These are phyloP conservation scores for Eristalis tenax DNA, from an alignment of 2,888 invertebrate species.

Conservation along the genomic window DNA sequence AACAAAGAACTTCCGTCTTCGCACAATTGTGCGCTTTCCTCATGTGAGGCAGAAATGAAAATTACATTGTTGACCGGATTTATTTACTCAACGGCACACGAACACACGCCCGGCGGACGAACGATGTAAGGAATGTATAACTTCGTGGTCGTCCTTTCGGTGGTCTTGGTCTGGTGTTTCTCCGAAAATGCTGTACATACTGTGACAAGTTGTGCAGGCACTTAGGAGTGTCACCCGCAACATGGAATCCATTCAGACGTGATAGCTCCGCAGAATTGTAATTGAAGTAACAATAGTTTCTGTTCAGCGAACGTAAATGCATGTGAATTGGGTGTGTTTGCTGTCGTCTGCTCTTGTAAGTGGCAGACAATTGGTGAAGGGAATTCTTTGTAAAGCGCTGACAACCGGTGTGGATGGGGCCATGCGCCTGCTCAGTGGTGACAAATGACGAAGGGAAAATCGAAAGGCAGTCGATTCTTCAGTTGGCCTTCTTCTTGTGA, in stretches of 20 bases:
- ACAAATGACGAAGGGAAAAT: background rate
- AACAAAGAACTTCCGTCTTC: conserved; percentile 8
- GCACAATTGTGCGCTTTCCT: conserved; percentile 13
- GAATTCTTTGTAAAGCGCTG: background rate
- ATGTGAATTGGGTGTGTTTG: background rate
- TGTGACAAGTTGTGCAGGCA: conserved; percentile 36
- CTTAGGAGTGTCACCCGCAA: conserved; percentile 41
- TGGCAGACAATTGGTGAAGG: background rate
- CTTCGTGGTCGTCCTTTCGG: background rate
- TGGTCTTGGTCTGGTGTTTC: background rate
- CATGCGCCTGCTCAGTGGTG: background rate
- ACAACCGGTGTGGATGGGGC: background rate
- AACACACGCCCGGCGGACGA: background rate
- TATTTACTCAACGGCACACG: conserved; percentile 2
- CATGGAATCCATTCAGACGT: conserved; percentile 29
- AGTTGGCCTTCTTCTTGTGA: background rate
- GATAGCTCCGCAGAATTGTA: background rate
- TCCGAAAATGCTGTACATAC: background rate
- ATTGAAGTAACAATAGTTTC: conserved; percentile 5
- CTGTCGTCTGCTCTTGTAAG: background rate
- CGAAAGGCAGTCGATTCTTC: background rate
- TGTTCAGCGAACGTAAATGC: background rate
- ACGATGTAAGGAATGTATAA: conserved; percentile 1
- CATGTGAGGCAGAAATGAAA: background rate
- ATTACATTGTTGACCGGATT: conserved; percentile 35